Conservation (phyloP, 2,113 vertebrate species). For the Nothocercus nigrocapillus region DNA sequence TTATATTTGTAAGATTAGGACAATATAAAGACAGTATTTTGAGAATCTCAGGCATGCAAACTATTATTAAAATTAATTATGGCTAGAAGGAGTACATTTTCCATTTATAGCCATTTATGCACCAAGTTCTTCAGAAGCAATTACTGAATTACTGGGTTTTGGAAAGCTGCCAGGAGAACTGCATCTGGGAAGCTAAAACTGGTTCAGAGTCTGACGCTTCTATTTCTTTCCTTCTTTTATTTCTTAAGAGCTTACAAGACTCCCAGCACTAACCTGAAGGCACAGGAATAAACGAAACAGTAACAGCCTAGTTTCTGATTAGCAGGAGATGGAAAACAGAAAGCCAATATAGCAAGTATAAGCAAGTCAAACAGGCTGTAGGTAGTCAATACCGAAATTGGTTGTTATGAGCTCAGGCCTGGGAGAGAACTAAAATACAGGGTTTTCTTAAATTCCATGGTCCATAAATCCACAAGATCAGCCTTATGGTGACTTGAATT, state of each 20-base stretch:
- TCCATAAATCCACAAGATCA: not conserved
- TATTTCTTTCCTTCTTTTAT: not conserved
- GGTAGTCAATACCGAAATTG: accelerated
- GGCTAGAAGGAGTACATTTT: not conserved
- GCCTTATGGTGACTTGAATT: not conserved
- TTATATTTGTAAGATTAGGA: not conserved
- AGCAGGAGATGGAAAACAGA: not conserved
- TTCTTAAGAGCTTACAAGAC: not conserved
- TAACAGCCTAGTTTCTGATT: not conserved
- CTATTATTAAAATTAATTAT: constrained; percentile 12
- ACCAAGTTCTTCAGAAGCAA: constrained; percentile 7
- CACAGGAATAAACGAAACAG: not conserved
- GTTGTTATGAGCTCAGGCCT: not conserved
- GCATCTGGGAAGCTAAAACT: constrained; percentile 42
- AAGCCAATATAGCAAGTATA: not conserved
- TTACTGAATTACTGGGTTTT: constrained; percentile 26
- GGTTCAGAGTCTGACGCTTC: not conserved
- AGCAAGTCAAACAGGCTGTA: not conserved
- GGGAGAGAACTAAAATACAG: not conserved
- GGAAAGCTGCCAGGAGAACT: constrained; percentile 43
- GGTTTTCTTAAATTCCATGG: not conserved
- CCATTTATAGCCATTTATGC: not conserved
- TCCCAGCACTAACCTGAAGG: not conserved
- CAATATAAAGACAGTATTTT: not conserved
- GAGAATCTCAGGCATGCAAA: not conserved